Conservation (phyloP, 2,888 invertebrate species). For the Yponomeuta evonymella region DNA sequence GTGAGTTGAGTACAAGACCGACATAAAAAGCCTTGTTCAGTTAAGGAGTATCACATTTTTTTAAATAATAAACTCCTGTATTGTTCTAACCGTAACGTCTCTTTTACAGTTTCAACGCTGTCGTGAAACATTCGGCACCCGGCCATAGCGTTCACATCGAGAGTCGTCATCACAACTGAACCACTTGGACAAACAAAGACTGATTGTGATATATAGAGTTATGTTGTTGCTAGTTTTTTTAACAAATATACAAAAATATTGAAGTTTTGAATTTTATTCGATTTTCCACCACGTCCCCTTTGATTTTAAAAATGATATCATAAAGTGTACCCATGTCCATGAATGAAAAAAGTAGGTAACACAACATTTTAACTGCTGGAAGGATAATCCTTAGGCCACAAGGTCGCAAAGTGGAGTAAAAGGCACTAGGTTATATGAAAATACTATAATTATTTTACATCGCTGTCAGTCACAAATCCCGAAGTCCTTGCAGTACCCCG, state of each 20-base stretch:
- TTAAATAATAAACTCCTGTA: no score
- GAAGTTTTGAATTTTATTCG: background rate
- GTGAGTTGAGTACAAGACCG: constrained; percentile 37
- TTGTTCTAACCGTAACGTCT: constrained; percentile 16
- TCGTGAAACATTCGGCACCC: constrained; percentile 74
- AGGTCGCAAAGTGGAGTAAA: constrained; percentile 29
- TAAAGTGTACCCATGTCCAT: no score
- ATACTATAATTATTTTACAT: constrained; percentile 56
- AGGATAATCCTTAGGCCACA: background rate
- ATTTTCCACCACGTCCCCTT: no score
- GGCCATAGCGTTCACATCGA: constrained; percentile 57
- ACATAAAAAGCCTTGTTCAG: background rate
- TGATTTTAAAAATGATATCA: no score
- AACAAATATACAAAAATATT: background rate
- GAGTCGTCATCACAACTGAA: constrained; percentile 52
- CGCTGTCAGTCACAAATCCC: constrained; percentile 57
- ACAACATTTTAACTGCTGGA: no score
- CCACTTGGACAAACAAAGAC: constrained; percentile 22
- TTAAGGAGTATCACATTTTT: background rate
- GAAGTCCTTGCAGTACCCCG: constrained; percentile 48
- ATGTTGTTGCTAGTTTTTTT: constrained; percentile 64
- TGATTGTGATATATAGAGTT: constrained; percentile 19
- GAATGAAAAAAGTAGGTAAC: no score
- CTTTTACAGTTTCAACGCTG: constrained; percentile 71
- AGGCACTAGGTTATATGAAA: constrained; percentile 39